Evolutionary conservation across 2,113 vertebrate species (phyloP).

Genomic region (Labeo rohita): DNA sequence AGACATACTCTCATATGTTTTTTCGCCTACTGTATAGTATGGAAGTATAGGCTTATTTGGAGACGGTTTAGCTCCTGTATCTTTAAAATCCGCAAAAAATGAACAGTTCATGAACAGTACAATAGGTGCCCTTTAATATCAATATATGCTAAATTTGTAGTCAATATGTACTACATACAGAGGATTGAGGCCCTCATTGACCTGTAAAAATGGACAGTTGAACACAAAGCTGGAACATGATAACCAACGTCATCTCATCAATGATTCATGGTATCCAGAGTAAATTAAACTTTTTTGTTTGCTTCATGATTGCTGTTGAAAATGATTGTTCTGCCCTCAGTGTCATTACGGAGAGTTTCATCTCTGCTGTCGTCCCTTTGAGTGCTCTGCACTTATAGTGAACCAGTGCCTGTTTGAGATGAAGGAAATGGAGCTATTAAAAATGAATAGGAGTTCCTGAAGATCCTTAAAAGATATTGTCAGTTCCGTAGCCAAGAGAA

Average conservation of each 20-base stretch:
- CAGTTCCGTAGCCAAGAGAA: constrained; percentile 17
- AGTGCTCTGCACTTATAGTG: constrained; percentile 34
- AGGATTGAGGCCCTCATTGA: neutral
- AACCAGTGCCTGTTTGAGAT: constrained; percentile 23
- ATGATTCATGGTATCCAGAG: constrained; percentile 19
- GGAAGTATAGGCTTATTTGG: neutral
- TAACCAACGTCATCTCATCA: neutral
- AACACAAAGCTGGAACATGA: neutral
- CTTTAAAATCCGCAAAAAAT: neutral
- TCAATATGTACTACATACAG: neutral
- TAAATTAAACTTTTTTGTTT: neutral
- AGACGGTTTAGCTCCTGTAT: neutral
- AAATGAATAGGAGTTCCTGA: constrained; percentile 42
- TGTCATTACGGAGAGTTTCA: neutral
- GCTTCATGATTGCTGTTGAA: neutral
- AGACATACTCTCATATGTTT: too few species aligned
- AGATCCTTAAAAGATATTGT: constrained; percentile 22
- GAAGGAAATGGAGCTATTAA: constrained; percentile 51
- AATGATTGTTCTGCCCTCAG: constrained; percentile 7
- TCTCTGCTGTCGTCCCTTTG: constrained; percentile 8
- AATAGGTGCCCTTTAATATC: neutral
- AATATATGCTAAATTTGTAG: neutral
- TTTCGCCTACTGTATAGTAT: neutral
- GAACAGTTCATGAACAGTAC: neutral
- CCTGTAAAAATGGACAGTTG: neutral